A percentile compares a stretch with the other conserved stretches of the same genome.
phyloP scores from a whole-genome alignment of 2,797 vertebrate species.

The Danio tinwini region DNA sequence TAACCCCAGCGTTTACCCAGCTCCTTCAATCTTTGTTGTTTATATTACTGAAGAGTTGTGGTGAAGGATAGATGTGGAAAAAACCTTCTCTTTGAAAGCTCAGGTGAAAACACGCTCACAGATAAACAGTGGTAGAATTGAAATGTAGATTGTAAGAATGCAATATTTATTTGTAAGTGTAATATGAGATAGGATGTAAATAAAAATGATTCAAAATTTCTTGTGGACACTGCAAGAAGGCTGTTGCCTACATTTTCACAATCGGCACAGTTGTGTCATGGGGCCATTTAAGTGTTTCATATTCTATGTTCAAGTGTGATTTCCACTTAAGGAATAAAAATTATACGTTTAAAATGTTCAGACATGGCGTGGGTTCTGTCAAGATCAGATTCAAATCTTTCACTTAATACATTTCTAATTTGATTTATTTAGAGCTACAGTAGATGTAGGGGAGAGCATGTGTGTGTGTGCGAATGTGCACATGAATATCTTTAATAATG shows the following conservation, averaged over 20 bases:
- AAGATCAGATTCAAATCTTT: conserved; percentile 16
- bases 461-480: background rate
- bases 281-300: conserved; percentile 17
- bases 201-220: conserved; percentile 80
- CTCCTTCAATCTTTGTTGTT: conserved; percentile 41
- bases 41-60: conserved; percentile 53
- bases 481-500: background rate
- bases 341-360: conserved; percentile 26
- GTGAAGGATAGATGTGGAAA: conserved; percentile 53
- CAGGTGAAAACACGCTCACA: conserved; percentile 78
- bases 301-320: conserved; percentile 12
- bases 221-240: conserved; percentile 76
- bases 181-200: conserved; percentile 83
- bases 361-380: conserved; percentile 23
- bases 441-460: conserved; percentile 1
- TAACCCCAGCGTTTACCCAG: background rate
- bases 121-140: conserved; percentile 67
- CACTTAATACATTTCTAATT: background rate
- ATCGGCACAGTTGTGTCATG: conserved; percentile 60
- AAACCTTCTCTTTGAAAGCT: conserved; percentile 76
- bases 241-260: conserved; percentile 74
- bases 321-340: background rate
- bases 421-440: background rate
- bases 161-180: conserved; percentile 82
- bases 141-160: conserved; percentile 74